Evolutionary conservation across 2,113 vertebrate genomes (phyloP).

Genomic region (Motacilla tschutschensis): DNA sequence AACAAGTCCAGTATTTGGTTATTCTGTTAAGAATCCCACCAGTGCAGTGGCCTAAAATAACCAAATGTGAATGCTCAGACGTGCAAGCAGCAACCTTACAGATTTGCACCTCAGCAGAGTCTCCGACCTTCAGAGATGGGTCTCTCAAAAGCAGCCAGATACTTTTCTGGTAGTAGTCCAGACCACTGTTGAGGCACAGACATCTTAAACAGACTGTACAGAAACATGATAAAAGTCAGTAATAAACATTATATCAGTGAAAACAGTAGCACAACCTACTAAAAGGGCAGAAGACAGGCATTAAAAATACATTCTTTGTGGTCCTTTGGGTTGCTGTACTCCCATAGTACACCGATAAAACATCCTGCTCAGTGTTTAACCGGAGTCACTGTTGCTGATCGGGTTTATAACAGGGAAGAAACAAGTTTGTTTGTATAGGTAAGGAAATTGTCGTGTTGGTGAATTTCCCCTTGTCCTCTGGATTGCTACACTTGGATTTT

Average conservation of each 20-base stretch:
- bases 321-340: neutral
- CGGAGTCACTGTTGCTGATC: neutral
- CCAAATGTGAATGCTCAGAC: neutral
- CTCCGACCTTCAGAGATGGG: neutral
- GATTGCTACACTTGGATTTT: neutral
- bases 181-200: neutral
- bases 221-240: neutral
- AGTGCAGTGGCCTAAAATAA: neutral
- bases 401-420: neutral
- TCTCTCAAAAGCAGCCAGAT: neutral
- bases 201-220: neutral
- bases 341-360: neutral
- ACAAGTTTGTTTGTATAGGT: neutral
- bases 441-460: neutral
- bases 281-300: neutral
- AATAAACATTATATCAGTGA: neutral
- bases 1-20: neutral
- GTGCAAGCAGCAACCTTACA: rapidly evolving
- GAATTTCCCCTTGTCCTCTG: neutral
- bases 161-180: neutral
- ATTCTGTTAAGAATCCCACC: neutral
- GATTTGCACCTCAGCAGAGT: neutral
- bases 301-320: neutral
- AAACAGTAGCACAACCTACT: neutral
- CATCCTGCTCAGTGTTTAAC: neutral